Conservation (phyloP, 2,888 invertebrate genomes). For the Stenotaenia linearis region DNA sequence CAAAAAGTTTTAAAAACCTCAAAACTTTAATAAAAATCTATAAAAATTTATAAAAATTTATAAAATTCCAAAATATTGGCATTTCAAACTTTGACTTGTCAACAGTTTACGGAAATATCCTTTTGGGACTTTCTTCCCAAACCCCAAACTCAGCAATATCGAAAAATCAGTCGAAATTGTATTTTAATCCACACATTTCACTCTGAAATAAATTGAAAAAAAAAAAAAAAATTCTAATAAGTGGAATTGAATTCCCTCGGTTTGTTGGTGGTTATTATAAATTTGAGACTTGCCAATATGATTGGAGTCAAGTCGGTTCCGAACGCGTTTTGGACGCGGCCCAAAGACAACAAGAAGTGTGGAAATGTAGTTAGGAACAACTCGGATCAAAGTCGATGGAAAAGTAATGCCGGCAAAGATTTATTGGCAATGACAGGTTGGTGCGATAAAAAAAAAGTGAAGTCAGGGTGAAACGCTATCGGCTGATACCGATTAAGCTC, state of each 20-base stretch:
- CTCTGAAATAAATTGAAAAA: not conserved
- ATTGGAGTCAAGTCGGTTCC: not conserved
- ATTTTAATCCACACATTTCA: no score
- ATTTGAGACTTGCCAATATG: conserved; percentile 1
- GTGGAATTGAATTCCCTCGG: no score
- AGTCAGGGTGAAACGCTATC: conserved; percentile 8
- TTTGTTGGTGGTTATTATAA: no score
- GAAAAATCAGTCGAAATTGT: no score
- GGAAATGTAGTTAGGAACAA: conserved; percentile 19
- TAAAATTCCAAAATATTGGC: no score
- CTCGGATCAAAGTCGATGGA: conserved; percentile 6
- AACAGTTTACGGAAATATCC: no score
- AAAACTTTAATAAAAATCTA: no score
- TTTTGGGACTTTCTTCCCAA: no score
- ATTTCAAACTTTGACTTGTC: no score
- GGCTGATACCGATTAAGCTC: conserved; percentile 19
- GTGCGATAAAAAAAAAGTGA: conserved; percentile 4
- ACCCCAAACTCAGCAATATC: no score
- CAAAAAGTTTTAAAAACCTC: no score
- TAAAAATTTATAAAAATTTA: no score
- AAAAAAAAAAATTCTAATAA: not conserved
- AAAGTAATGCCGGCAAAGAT: conserved; percentile 15
- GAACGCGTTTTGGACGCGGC: not conserved
- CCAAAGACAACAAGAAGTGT: conserved; percentile 19
- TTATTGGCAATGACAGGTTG: conserved; percentile 19